phyloP scores from a whole-genome alignment of 2,888 invertebrate species.

The Dicyrtomina minuta region DNA sequence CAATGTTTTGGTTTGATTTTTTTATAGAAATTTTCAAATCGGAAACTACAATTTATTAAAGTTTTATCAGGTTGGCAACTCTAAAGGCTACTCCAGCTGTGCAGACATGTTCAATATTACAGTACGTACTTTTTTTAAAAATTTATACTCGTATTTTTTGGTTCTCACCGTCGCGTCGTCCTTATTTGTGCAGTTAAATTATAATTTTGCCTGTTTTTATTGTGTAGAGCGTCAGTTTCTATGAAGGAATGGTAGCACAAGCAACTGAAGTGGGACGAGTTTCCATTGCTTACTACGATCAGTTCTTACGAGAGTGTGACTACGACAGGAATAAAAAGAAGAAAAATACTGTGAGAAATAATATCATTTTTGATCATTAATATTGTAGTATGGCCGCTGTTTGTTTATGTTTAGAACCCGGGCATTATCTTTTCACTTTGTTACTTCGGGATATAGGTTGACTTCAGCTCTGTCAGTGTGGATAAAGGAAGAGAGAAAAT shows the following conservation, averaged over 20 bases:
- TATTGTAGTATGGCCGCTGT: not conserved
- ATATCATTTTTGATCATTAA: not conserved
- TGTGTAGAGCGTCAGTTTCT: slow-evolving; percentile 40
- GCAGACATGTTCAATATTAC: slow-evolving; percentile 42
- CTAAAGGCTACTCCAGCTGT: slow-evolving; percentile 36
- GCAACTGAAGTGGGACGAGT: slow-evolving; percentile 49
- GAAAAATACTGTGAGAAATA: slow-evolving; percentile 47
- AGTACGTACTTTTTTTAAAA: slow-evolving; percentile 29
- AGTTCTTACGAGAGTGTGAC: slow-evolving; percentile 52
- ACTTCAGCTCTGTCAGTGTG: slow-evolving; percentile 19
- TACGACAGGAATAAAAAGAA: slow-evolving; percentile 51
- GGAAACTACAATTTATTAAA: slow-evolving; percentile 29
- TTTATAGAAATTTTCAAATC: slow-evolving; percentile 10
- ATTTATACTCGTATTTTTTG: not conserved
- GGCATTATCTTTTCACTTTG: not conserved
- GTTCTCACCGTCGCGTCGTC: not conserved
- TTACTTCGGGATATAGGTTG: slow-evolving; percentile 17
- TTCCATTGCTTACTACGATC: slow-evolving; percentile 44
- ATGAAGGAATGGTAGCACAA: slow-evolving; percentile 46
- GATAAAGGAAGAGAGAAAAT: slow-evolving; percentile 7
- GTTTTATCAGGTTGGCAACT: slow-evolving; percentile 45
- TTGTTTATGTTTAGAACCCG: too few relatives aligned
- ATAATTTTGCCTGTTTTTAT: slow-evolving; percentile 16
- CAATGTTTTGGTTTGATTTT: not conserved
- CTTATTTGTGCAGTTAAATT: not conserved